phyloP scores from a whole-genome alignment of 2,797 vertebrate genomes.

The Urocyon cinereoargenteus region DNA sequence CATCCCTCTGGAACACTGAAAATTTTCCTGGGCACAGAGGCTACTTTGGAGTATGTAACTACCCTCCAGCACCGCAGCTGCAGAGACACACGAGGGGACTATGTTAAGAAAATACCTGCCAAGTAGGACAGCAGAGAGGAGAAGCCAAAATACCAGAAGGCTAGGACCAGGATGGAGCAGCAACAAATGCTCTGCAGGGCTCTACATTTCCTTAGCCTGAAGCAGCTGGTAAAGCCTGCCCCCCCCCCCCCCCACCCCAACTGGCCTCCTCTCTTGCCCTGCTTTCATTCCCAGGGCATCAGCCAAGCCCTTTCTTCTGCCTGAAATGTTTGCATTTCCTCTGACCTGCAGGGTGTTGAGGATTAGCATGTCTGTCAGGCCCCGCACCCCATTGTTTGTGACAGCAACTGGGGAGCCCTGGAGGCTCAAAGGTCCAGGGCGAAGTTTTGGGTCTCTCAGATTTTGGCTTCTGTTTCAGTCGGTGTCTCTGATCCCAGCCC shows the following conservation, averaged over 20 bases:
- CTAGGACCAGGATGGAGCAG: neutral
- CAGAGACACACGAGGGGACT: neutral
- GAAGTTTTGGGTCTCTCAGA: neutral
- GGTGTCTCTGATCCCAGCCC: neutral
- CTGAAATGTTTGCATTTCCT: neutral
- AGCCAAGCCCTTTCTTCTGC: neutral
- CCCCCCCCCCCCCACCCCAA: no score
- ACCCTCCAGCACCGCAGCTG: neutral
- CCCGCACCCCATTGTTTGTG: neutral
- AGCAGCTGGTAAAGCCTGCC: neutral
- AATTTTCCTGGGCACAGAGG: neutral
- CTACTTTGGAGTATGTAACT: neutral
- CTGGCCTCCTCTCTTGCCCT: neutral
- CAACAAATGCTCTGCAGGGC: accelerated
- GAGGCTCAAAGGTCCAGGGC: neutral
- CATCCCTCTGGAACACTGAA: neutral
- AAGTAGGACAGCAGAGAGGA: accelerated
- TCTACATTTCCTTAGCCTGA: accelerated
- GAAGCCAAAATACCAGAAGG: neutral
- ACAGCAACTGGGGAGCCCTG: neutral
- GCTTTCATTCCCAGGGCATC: neutral
- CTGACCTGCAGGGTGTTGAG: neutral
- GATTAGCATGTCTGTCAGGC: no score
- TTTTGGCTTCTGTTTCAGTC: neutral
- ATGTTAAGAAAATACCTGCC: no score